Percentiles rank a stretch among this genome's conserved stretches.
phyloP scores from a whole-genome alignment of 2,888 invertebrate genomes.

The Oscheius sp. region DNA sequence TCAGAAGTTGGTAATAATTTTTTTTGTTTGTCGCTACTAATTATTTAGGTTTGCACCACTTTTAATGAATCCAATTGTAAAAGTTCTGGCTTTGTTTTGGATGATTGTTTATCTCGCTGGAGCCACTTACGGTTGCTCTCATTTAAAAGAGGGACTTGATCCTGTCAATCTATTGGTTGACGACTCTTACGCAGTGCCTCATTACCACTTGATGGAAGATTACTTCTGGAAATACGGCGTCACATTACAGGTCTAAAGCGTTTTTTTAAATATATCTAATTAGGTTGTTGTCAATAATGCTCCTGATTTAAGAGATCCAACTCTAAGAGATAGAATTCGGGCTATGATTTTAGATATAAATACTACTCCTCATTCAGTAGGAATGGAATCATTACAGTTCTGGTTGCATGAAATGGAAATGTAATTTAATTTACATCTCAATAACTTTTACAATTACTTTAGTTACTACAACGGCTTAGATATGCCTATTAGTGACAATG shows the following conservation, averaged over 20 bases:
- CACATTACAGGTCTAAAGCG: conserved; percentile 56
- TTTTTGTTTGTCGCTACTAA: background rate
- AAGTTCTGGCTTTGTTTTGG: conserved; percentile 64
- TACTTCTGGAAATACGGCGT: conserved; percentile 70
- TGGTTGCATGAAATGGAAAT: conserved; percentile 69
- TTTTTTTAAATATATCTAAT: background rate
- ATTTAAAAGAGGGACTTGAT: conserved; percentile 61
- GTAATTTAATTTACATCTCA: background rate
- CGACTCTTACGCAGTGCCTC: conserved; percentile 69
- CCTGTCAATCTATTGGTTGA: conserved; percentile 67
- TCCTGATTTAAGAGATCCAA: conserved; percentile 61
- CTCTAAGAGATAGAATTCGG: conserved; percentile 52
- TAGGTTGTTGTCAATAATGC: conserved; percentile 69
- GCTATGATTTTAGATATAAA: conserved; percentile 66
- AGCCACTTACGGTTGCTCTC: conserved; percentile 68
- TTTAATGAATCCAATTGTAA: conserved; percentile 68
- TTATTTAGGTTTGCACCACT: conserved; percentile 64
- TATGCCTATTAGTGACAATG: conserved; percentile 53
- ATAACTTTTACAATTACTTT: background rate
- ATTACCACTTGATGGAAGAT: conserved; percentile 60
- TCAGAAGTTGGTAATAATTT: conserved; percentile 56
- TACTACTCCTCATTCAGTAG: conserved; percentile 68
- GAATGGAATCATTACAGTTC: conserved; percentile 66
- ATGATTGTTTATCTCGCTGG: conserved; percentile 65
- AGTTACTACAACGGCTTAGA: conserved; percentile 61